A percentile compares a stretch with the other conserved stretches of the same genome.
These are phyloP conservation scores for Scotopteryx bipunctaria DNA, from an alignment of 2,888 invertebrate species.

Conservation along the genomic window DNA sequence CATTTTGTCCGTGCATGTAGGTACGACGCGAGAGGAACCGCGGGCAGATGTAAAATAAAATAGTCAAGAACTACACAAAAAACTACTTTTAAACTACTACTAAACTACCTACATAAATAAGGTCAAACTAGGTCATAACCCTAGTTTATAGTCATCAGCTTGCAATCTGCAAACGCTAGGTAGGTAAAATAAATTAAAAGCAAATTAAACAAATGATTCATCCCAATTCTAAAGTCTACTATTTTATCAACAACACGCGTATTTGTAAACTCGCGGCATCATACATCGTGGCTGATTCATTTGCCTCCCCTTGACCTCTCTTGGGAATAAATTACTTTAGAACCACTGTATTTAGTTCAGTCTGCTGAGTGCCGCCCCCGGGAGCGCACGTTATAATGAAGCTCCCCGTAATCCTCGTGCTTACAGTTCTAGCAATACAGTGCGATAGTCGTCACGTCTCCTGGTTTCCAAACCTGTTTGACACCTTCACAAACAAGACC, in stretches of 20 bases:
- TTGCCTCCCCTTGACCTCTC: conserved; percentile 63
- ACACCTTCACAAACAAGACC: conserved; percentile 62
- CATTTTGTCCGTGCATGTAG: too few relatives aligned
- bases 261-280: conserved; percentile 29
- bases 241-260: conserved; percentile 30
- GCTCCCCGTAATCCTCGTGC: conserved; percentile 47
- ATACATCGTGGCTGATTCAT: conserved; percentile 41
- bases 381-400: conserved; percentile 54
- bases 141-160: background rate
- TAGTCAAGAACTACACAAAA: too few relatives aligned
- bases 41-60: too few relatives aligned
- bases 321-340: conserved; percentile 54
- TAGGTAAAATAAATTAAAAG: too few relatives aligned
- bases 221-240: conserved; percentile 29
- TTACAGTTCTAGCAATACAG: conserved; percentile 52
- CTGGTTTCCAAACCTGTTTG: conserved; percentile 66
- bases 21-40: too few relatives aligned
- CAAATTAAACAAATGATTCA: conserved; percentile 29
- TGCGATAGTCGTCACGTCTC: conserved; percentile 51
- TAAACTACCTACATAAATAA: too few relatives aligned
- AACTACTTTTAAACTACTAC: too few relatives aligned
- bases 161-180: background rate
- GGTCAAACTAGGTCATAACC: too few relatives aligned
- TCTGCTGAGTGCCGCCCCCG: conserved; percentile 39
- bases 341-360: conserved; percentile 53